Conservation (phyloP, 2,113 vertebrate genomes). For the Brachypodius melanocephalos region DNA sequence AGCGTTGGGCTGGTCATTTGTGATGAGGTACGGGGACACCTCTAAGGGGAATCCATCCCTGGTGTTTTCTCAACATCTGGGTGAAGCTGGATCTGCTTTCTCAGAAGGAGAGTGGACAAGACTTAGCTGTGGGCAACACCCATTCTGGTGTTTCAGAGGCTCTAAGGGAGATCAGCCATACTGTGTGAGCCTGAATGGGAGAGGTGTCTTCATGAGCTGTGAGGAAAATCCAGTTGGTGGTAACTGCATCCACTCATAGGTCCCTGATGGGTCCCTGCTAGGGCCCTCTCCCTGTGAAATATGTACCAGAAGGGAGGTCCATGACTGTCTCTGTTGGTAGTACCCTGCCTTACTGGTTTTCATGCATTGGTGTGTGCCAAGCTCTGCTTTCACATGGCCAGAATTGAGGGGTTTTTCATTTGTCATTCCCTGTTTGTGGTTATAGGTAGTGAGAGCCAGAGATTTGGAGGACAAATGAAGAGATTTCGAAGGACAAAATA, state of each 20-base stretch:
- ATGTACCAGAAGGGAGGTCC: not conserved
- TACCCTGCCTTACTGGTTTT: not conserved
- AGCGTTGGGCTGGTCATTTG: conserved; percentile 92
- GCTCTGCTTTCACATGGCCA: not conserved
- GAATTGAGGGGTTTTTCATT: not conserved
- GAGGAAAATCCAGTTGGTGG: not conserved
- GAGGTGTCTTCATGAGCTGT: not conserved
- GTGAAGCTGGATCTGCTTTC: not conserved
- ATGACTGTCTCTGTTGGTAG: not conserved
- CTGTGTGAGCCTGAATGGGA: not conserved
- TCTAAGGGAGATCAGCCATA: not conserved
- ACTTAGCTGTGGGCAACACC: not conserved
- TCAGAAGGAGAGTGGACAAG: not conserved
- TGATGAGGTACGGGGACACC: conserved; percentile 79
- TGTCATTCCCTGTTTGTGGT: not conserved
- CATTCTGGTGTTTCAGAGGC: not conserved
- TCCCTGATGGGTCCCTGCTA: not conserved
- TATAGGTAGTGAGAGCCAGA: not conserved
- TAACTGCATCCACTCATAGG: not conserved
- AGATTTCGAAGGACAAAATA: not conserved
- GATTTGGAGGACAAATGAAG: too few relatives aligned
- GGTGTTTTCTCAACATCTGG: not conserved
- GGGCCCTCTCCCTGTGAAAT: not conserved
- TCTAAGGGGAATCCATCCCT: not conserved
- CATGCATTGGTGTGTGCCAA: not conserved